Evolutionary conservation across 2,797 vertebrate species (phyloP).

Genomic region (Protosalanx chinensis): DNA sequence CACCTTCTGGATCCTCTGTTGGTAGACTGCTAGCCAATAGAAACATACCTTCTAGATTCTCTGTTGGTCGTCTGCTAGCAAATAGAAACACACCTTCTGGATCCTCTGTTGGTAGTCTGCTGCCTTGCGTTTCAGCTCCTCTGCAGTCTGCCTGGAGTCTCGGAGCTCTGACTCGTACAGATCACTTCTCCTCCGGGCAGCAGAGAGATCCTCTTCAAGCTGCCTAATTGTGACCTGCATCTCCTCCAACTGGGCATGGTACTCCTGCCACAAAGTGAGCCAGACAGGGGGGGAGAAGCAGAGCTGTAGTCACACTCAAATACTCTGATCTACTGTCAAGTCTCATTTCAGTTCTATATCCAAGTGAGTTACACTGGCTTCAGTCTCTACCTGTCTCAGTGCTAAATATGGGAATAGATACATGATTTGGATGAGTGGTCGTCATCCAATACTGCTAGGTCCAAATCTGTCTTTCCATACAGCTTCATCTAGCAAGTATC

Average conservation of each 20-base stretch:
- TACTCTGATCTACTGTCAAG: too few species aligned
- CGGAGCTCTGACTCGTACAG: conserved; percentile 93
- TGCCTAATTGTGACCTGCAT: conserved; percentile 95
- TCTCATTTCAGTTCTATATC: too few species aligned
- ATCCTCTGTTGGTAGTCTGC: conserved; percentile 90
- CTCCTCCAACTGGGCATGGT: conserved; percentile 96
- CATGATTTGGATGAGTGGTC: too few species aligned
- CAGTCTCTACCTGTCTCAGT: too few species aligned
- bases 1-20: conserved; percentile 74
- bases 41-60: too few species aligned
- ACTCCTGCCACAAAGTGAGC: conserved; percentile 76
- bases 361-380: too few species aligned
- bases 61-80: conserved; percentile 59
- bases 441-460: too few species aligned
- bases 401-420: too few species aligned
- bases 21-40: conserved; percentile 59
- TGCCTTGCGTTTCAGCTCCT: conserved; percentile 94
- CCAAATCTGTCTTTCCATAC: too few species aligned
- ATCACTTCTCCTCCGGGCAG: conserved; percentile 92
- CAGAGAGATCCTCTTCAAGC: conserved; percentile 94
- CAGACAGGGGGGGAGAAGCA: too few species aligned
- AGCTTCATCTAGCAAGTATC: too few species aligned
- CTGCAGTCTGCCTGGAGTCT: conserved; percentile 90
- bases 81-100: conserved; percentile 80
- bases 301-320: too few species aligned